Conservation (phyloP, 2,888 invertebrate genomes). For the Ochropacha duplaris region DNA sequence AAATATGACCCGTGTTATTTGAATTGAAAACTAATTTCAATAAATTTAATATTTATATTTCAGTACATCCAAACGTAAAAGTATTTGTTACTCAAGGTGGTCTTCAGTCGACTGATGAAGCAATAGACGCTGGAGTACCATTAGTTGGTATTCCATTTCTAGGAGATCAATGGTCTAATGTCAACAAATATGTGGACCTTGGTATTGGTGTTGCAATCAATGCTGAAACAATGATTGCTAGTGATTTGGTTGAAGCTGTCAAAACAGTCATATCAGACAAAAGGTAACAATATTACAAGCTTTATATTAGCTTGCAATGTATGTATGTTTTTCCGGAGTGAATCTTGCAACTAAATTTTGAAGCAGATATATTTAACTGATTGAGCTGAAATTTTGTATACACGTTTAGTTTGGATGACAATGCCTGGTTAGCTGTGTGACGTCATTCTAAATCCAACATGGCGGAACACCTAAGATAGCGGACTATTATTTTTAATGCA, state of each 20-base stretch:
- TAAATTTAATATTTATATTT: not conserved
- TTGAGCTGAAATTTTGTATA: too few relatives aligned
- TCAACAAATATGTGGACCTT: constrained; percentile 35
- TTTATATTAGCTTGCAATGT: too few relatives aligned
- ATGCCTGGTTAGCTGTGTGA: too few relatives aligned
- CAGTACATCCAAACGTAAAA: constrained; percentile 31
- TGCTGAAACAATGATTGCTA: constrained; percentile 13
- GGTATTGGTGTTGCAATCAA: constrained; percentile 23
- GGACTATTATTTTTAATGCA: too few relatives aligned
- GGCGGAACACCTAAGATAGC: too few relatives aligned
- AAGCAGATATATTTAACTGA: too few relatives aligned
- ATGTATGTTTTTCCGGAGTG: too few relatives aligned
- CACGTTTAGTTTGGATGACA: too few relatives aligned
- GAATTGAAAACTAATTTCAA: not conserved
- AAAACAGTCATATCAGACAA: constrained; percentile 11
- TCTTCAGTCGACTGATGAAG: constrained; percentile 35
- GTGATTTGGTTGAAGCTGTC: constrained; percentile 11
- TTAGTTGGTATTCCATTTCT: constrained; percentile 54
- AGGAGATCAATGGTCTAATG: constrained; percentile 57
- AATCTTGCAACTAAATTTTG: too few relatives aligned
- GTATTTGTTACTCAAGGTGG: constrained; percentile 36
- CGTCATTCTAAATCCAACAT: too few relatives aligned
- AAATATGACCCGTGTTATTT: too few relatives aligned
- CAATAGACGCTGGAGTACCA: constrained; percentile 46
- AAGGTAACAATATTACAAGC: constrained; percentile 11